Evolutionary conservation across 2,888 invertebrate genomes (phyloP), one percentile per base, ranked within the genome.

Genomic region (Aphidius colemani): DNA sequence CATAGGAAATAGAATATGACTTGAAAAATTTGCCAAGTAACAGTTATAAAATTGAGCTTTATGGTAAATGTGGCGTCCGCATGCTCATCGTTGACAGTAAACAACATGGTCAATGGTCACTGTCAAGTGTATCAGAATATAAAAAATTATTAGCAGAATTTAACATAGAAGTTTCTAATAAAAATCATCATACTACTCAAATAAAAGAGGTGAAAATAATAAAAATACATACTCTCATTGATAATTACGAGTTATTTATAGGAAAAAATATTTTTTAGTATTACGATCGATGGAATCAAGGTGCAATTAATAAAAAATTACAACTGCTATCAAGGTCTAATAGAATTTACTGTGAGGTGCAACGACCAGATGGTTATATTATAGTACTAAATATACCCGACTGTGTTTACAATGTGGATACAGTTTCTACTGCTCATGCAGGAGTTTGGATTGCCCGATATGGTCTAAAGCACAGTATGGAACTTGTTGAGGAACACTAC

Each of bases 371-470:
- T 10, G 76, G 75, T 10, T 63, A 68, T 0, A 30, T 61, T n/a
- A 59, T 71, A 8, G 69, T 67, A 0, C 9, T 70, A 9, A 59
- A 57, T 30, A n/a, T 59, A 10, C 69, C 71, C 46, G 8, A 8
- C 0, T 79, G 78, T 59, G 13, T n/a, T 6, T 61, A 73, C 39
- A 7, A 61, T 2, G 69, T 78, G 40, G 53, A 68, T 0, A 11
- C 57, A 2, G 74, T 76, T 6, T 75, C 71, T 5, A 53, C 63
- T 43, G 60, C 62, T 61, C 77, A 78, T 64, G 69, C 70, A 8
- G 79, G 79, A 41, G 57, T 66, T 41, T 80, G 79, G 79, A 71
- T 59, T 9, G 74, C 72, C 10, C 64, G 66, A 59, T 79, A 76
- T 50, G 74, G 70, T 53, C 9, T 68, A 1, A 6, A 39, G 7